These are phyloP conservation scores for Tyria jacobaeae DNA, from an alignment of 2,888 invertebrate genomes.

Conservation along the genomic window DNA sequence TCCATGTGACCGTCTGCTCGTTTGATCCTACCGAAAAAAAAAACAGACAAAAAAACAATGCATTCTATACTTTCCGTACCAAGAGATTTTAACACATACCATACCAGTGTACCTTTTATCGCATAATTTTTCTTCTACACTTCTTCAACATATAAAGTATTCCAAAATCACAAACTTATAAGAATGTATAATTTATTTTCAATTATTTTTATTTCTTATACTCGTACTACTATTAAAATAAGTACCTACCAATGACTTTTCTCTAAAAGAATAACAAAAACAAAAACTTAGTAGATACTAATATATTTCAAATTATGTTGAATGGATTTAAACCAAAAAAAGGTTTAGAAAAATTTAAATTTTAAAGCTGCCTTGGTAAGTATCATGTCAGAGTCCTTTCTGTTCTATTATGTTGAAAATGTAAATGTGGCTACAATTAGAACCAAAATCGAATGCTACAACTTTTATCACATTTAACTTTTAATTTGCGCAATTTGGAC, in stretches of 20 bases:
- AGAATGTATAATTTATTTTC: no score
- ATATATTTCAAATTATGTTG: background rate
- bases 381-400: background rate
- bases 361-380: background rate
- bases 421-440: background rate
- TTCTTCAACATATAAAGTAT: no score
- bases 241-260: no score
- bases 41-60: no score
- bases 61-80: no score
- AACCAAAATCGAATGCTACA: background rate
- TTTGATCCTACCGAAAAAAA: no score
- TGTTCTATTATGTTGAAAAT: background rate
- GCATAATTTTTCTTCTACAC: no score
- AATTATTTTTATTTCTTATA: no score
- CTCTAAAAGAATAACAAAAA: no score
- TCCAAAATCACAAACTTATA: no score
- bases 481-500: background rate
- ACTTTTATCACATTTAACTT: background rate
- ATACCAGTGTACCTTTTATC: no score
- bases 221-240: background rate
- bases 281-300: background rate
- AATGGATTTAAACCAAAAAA: background rate
- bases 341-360: background rate
- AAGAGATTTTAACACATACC: no score
- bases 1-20: constrained; percentile 28